Base-by-base conservation (phyloP, 2,113 vertebrate genomes). In the Eleginops maclovinus region DNA sequence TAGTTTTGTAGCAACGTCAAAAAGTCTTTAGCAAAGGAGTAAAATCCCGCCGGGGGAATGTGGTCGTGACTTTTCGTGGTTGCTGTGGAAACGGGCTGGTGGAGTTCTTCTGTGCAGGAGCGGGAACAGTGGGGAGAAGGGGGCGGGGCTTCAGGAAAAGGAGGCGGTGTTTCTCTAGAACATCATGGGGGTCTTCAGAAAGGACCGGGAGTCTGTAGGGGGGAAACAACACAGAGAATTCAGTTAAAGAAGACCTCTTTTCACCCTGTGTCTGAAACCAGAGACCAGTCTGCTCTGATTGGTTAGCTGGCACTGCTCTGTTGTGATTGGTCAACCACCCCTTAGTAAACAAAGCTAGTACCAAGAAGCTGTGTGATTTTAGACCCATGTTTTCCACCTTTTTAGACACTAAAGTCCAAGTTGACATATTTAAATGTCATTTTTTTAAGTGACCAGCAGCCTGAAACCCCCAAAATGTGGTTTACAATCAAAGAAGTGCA, bases 131-230 rank as follows among this genome's bases (percentile, higher is more conserved):
- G 11, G 41, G 12, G 1, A 19, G 1, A 19, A 4, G 22, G 17
- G 28, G 10, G 4, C 31, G 31, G 31, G 31, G 31, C 31, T 31
- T 31, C 31, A 31, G 0, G 31, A 7, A 31, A 7, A 31, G 31
- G 31, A 36, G 31, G 31, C 31, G 5, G 31, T 7, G 13, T 13
- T 4, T 14, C 24, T 79, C 78, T 92, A 93, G 88, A 93, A 93
- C 92, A 91, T 93, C 87, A 93, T 85, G 61, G 85, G 85, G 40
- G 85, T 91, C 85, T 93, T 93, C 76, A 93, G 87, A 69, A 92
- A 93, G 12, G 89, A 54, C 67, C 88, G 88, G 17, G 92, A 93
- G 21, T 93, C 92, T 93, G 75, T 21, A 65, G 67, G 41, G 1
- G 66, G 47, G 28, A 41, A 54, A 31, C 61, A 2, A 51, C 3